A percentile compares a stretch with the other conserved stretches of the same genome.
Conservation (phyloP, 2,113 vertebrate species). For the Pleuronectes platessa region DNA sequence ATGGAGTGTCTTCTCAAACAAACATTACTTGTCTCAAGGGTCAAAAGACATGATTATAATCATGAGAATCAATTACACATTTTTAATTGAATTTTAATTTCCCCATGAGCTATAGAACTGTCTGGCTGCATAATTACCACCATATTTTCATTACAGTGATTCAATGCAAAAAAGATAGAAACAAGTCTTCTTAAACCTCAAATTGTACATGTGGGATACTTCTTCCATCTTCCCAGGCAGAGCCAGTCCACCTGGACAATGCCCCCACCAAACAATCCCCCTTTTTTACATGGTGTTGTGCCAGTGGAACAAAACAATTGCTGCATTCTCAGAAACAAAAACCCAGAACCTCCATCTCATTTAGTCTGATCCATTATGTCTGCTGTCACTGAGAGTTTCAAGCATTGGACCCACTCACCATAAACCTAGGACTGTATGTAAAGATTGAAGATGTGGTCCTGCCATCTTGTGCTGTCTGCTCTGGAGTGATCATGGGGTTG, state of each 20-base stretch:
- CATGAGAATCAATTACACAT: neutral
- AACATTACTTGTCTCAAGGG: slow-evolving; percentile 1
- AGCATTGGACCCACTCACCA: neutral
- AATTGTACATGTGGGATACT: neutral
- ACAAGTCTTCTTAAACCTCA: neutral
- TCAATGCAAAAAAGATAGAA: neutral
- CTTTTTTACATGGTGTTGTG: neutral
- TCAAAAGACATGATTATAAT: neutral
- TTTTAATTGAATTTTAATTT: slow-evolving; percentile 10
- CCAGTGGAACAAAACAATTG: neutral
- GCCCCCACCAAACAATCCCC: neutral
- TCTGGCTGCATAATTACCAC: neutral
- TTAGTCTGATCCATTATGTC: neutral
- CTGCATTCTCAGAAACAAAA: slow-evolving; percentile 2
- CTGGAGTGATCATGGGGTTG: no score
- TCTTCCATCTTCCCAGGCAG: neutral
- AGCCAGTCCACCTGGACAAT: neutral
- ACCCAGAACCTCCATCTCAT: no score
- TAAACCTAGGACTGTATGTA: no score
- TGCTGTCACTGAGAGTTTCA: neutral
- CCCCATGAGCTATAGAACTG: neutral
- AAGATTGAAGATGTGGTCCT: no score
- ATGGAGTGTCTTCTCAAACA: slow-evolving; percentile 6
- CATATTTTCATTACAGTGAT: neutral
- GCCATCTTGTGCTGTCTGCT: no score